These are phyloP conservation scores for Danaus plexippus DNA, from an alignment of 1,140 invertebrate genomes.

Conservation along the genomic window DNA sequence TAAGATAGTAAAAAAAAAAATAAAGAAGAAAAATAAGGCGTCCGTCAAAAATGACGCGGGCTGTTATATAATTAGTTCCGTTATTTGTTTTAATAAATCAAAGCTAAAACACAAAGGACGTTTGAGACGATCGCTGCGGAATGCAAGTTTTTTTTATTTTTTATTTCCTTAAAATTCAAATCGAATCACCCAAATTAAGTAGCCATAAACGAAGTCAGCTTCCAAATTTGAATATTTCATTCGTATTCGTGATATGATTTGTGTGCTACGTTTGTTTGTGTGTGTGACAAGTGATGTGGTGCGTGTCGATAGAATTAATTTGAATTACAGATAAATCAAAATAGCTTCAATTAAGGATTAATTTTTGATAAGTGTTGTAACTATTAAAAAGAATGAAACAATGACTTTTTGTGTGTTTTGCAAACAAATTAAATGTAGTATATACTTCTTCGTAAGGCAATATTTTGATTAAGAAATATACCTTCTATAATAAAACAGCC, in stretches of 20 bases:
- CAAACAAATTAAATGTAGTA: too few species aligned
- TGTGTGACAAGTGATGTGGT: constrained; percentile 40
- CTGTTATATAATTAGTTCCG: not conserved
- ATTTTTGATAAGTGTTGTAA: too few species aligned
- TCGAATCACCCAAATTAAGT: constrained; percentile 72
- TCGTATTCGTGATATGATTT: constrained; percentile 57
- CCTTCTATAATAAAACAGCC: too few species aligned
- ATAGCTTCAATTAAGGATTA: constrained; percentile 2
- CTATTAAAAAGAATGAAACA: too few species aligned
- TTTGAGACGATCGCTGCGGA: constrained; percentile 28
- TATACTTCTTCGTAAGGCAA: too few species aligned
- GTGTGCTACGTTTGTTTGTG: constrained; percentile 33
- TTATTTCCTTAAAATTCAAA: constrained; percentile 65
- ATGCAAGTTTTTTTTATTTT: constrained; percentile 50
- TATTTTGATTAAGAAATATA: too few species aligned
- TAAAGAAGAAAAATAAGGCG: too few species aligned
- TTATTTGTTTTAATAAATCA: constrained; percentile 23
- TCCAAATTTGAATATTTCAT: constrained; percentile 72
- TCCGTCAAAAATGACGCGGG: too few species aligned
- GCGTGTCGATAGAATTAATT: constrained; percentile 11
- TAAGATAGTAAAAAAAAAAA: too few species aligned
- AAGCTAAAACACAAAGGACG: constrained; percentile 18
- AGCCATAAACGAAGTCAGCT: constrained; percentile 72
- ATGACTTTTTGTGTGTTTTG: too few species aligned
- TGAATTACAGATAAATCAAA: not conserved